Conservation (phyloP, 2,113 vertebrate species). For the Alligator mississippiensis region DNA sequence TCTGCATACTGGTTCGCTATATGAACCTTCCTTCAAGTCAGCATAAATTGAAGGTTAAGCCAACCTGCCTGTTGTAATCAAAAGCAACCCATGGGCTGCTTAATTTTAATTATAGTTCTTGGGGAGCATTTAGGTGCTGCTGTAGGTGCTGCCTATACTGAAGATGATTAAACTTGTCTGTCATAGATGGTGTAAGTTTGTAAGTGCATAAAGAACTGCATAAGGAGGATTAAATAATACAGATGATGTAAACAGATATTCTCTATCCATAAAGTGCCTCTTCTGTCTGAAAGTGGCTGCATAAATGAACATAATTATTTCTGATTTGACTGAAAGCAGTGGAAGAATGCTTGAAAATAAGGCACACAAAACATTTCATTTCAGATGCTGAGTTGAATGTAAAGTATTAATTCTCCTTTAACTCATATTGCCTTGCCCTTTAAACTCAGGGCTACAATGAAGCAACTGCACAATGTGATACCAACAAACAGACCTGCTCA, state of each 20-base stretch:
- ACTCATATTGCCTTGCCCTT: accelerated
- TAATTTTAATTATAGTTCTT: conserved; percentile 74
- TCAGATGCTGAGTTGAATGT: conserved; percentile 17
- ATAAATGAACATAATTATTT: conserved; percentile 63
- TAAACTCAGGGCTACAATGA: not conserved
- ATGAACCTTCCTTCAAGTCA: conserved; percentile 53
- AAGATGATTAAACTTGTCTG: conserved; percentile 66
- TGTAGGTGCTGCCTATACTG: conserved; percentile 41
- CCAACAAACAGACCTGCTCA: not conserved
- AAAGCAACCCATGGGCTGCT: conserved; percentile 38
- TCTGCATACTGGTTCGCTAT: not conserved
- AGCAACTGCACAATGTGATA: not conserved
- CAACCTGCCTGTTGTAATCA: conserved; percentile 53
- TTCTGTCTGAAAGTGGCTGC: conserved; percentile 34
- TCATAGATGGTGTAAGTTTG: conserved; percentile 49
- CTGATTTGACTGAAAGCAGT: conserved; percentile 60
- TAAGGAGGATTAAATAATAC: conserved; percentile 26
- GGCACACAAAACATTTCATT: conserved; percentile 58
- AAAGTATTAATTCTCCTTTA: not conserved
- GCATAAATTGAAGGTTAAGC: conserved; percentile 55
- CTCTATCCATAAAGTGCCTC: conserved; percentile 29
- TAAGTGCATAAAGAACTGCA: not conserved
- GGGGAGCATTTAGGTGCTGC: conserved; percentile 61
- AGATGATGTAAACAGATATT: conserved; percentile 24
- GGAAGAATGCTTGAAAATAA: conserved; percentile 68